Base-by-base conservation (phyloP, 2,888 invertebrate species). In the Epirrhoe tristata region DNA sequence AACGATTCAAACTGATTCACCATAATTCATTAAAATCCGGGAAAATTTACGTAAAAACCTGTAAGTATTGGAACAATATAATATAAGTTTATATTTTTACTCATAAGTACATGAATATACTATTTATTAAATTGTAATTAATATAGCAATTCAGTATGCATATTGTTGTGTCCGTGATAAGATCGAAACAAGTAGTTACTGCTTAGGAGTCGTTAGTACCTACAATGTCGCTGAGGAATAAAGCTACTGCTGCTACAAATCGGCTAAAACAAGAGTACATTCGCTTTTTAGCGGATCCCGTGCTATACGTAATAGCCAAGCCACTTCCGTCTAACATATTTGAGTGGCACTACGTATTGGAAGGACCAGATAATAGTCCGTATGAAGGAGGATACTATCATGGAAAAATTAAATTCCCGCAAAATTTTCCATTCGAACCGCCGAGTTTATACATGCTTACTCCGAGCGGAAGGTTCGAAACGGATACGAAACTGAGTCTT, bases 361-460 rank as follows among this genome's bases (percentile, higher is more conserved):
- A 96, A 88, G 99, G 99, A 1, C 99, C 99, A 31, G 98, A 98
- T 86, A 97, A 97, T 77, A 97, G 98, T 48, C 98, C 98, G 0
- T 99, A 99, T 86, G 97, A 98, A 86, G 98, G 98, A 71, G 99
- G 99, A 55, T 93, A 89, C 72, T 94, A 94, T 73, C 93, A 94
- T 66, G 94, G 94, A 34, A 99, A 99, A 87, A 94, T 99, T 71
- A 95, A 99, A 63, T 99, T 99, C 91, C 99, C 99, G 0, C 94
- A 97, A 77, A 99, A 99, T 85, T 99, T 98, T 88, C 99, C 99
- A 0, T 99, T 99, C 87, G 98, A 98, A 87, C 99, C 99, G 36
- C 99, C 99, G 43, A 97, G 98, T 70, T 99, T 99, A 82, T 98
- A 98, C 85, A 99, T 99, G 98, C 96, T 98, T 65, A 99, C 99